phyloP scores from a whole-genome alignment of 2,888 invertebrate species.

The Nyleta sp. region DNA sequence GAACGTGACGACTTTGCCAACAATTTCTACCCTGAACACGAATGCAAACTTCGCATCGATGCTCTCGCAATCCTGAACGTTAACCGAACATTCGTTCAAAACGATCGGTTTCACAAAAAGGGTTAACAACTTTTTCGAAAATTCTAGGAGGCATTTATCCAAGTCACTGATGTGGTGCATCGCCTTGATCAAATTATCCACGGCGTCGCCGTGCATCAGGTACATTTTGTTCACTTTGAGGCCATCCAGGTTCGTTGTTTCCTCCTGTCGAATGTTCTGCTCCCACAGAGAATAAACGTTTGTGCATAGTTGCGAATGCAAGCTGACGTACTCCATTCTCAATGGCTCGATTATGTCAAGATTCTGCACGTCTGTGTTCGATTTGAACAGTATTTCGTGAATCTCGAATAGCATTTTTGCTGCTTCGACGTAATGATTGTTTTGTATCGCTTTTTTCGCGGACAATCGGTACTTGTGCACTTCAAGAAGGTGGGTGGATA shows the following conservation, averaged over 20 bases:
- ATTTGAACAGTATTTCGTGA: conserved; percentile 82
- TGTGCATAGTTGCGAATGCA: conserved; percentile 83
- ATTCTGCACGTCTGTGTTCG: conserved; percentile 83
- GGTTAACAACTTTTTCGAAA: conserved; percentile 85
- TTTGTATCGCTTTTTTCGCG: conserved; percentile 76
- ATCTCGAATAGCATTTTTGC: conserved; percentile 84
- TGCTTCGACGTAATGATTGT: conserved; percentile 81
- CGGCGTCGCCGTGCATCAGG: conserved; percentile 69
- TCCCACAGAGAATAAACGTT: conserved; percentile 83
- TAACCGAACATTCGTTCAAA: conserved; percentile 82
- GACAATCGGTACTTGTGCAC: conserved; percentile 80
- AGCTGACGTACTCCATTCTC: conserved; percentile 82
- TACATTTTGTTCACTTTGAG: conserved; percentile 28
- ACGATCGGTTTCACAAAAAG: conserved; percentile 85
- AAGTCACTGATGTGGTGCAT: conserved; percentile 81
- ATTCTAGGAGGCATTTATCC: conserved; percentile 83
- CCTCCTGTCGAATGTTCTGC: conserved; percentile 82
- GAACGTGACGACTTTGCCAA: conserved; percentile 80
- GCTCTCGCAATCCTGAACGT: conserved; percentile 73
- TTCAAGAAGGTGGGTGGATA: conserved; percentile 81
- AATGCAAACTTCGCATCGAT: conserved; percentile 63
- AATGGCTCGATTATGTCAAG: conserved; percentile 84
- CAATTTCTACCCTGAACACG: conserved; percentile 76
- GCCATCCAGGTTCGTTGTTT: conserved; percentile 32
- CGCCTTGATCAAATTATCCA: conserved; percentile 81